Base-by-base conservation (phyloP, 2,797 vertebrate genomes). In the Eulemur mongoz region DNA sequence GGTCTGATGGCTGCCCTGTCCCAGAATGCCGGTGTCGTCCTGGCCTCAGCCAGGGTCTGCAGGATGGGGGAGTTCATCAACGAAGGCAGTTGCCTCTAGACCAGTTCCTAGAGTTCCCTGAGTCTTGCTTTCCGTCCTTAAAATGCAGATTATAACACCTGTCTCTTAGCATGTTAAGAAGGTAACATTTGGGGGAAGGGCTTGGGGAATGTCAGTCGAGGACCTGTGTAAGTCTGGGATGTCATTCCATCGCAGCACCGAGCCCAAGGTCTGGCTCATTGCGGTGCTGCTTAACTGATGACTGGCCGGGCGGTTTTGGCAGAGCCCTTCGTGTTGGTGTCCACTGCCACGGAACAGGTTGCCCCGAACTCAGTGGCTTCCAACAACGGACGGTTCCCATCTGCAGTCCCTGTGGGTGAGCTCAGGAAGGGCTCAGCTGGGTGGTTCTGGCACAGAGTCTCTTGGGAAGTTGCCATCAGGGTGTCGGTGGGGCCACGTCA, bases 321-420 rank as follows among this genome's bases (percentile, higher is more conserved):
- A 18, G 38, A n/a, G 11, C 7, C 4, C 57, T 48, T 30, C 27
- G 12, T 27, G 9, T n/a, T 13, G 2, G 0, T 35, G 12, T n/a
- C 61, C 45, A 4, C n/a, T 27, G 59, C 57, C 43, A 15, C 15
- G 2, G 38, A 10, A 43, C 57, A 30, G 57, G 43, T 22, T 35
- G 7, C 18, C 38, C 52, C 1, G 45, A 13, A 91, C 23, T 27
- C 7, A 40, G 25, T 50, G 50, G 30, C 52, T 45, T 63, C 75
- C 38, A 48, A 25, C 8, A 91, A 35, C 38, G 22, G 38, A 13
- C 27, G 5, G n/a, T 14, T n/a, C 18, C 15, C 2, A 7, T 32
- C 38, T 25, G 2, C 8, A n/a, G 45, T 27, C 32, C 38, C 76
- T 88, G 38, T 92, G n/a, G 32, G 43, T 57, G 67, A 54, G 5